These are phyloP conservation scores for Halichoeres trimaculatus DNA, from an alignment of 2,113 vertebrate species.

Conservation along the genomic window DNA sequence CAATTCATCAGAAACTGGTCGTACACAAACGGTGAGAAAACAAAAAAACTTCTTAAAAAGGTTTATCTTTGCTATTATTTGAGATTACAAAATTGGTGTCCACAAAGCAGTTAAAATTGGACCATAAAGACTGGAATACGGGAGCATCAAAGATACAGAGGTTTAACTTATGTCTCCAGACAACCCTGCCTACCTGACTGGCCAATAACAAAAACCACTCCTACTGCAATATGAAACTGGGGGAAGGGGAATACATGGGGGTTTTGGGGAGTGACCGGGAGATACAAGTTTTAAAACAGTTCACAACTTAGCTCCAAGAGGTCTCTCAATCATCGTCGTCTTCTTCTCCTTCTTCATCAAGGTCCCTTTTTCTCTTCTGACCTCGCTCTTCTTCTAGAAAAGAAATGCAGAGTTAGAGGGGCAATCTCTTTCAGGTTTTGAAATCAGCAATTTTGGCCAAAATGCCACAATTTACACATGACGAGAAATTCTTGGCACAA, in stretches of 20 bases:
- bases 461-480: neutral
- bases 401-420: neutral
- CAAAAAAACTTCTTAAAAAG: constrained; percentile 76
- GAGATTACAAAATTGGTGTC: constrained; percentile 77
- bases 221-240: constrained; percentile 90
- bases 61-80: constrained; percentile 70
- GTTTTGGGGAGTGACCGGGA: constrained; percentile 73
- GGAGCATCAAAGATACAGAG: constrained; percentile 63
- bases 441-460: no score
- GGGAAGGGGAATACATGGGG: constrained; percentile 60
- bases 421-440: no score
- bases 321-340: constrained; percentile 89
- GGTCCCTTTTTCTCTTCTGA: constrained; percentile 96
- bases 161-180: constrained; percentile 54
- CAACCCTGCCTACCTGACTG: constrained; percentile 71
- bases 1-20: constrained; percentile 77
- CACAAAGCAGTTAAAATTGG: constrained; percentile 76
- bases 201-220: constrained; percentile 85
- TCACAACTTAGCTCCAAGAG: constrained; percentile 87
- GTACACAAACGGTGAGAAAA: constrained; percentile 79
- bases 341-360: constrained; percentile 94
- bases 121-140: constrained; percentile 64
- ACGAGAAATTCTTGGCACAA: neutral
- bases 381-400: constrained; percentile 88
- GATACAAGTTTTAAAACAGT: constrained; percentile 91